Base-by-base conservation (phyloP, 2,113 vertebrate species). In the Coptodon rendalli region DNA sequence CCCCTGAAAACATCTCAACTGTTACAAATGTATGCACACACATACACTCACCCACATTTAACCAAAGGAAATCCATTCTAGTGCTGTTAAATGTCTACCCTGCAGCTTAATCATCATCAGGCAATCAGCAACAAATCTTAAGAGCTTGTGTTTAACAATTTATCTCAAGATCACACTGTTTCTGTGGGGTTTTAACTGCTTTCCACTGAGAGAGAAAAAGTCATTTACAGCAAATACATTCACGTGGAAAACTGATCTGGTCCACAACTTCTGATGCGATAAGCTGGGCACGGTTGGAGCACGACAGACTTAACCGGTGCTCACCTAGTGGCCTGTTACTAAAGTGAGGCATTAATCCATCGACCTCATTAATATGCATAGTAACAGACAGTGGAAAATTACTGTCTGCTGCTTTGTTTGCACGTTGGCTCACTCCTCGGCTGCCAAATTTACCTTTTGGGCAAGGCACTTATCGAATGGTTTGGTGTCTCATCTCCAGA, bases 341-440 rank as follows among this genome's bases (percentile, higher is more conserved):
- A 38, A 89, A 92, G 86, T 57, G 84, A 92, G 36, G 82, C 91
- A 87, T 91, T 93, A 86, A 95, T 93, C 90, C 90, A 92, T 93
- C 88, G 83, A 86, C 76, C 68, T 95, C 91, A 92, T 94, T 95
- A 94, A 90, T 93, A 96, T 95, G 93, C 93, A 94, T 10, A 50
- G 86, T 76, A 86, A 90, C 86, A 92, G 86, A 84, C 91, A 50
- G 87, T 76, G 81, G 89, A 88, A 93, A 94, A 93, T 90, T 38
- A 87, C 88, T 90, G 92, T 88, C 80, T 84, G 91, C 87, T 80
- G 54, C 81, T 91, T 92, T 94, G 89, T 91, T 91, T 90, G 87
- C 87, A 57, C 83, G 57, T 89, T 91, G 92, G 91, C 83, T 89
- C 83, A 85, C 24, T 79, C n/a, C 19, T 50, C 19, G 43, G 17